Conservation (phyloP, 2,113 vertebrate species). For the Urocitellus parryii region DNA sequence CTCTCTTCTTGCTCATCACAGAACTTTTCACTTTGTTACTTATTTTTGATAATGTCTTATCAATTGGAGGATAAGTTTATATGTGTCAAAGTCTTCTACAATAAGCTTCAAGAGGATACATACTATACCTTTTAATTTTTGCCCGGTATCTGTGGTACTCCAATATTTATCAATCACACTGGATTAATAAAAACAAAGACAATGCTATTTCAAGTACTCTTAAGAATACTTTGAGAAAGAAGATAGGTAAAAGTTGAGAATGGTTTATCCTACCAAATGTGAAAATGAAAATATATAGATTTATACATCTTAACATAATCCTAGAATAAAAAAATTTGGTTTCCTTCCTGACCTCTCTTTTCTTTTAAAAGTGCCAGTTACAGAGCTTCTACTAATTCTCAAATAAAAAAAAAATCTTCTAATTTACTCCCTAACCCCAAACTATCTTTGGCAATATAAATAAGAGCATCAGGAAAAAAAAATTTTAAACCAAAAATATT, state of each 20-base stretch:
- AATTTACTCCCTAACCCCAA: not conserved
- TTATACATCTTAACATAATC: not conserved
- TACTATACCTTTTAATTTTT: not conserved
- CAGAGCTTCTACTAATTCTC: not conserved
- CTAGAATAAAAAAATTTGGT: not conserved
- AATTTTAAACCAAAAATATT: conserved; percentile 22
- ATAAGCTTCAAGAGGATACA: not conserved
- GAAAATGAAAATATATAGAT: not conserved
- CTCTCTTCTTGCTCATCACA: not conserved
- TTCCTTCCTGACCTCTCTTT: not conserved
- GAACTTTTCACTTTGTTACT: not conserved
- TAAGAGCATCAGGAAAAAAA: not conserved
- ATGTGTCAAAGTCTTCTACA: not conserved
- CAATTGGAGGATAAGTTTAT: not conserved
- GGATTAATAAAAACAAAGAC: conserved; percentile 37
- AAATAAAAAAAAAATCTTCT: not conserved
- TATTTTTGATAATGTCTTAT: not conserved
- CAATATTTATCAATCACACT: not conserved
- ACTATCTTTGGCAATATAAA: not conserved
- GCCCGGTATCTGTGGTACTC: not conserved
- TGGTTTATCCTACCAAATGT: not conserved
- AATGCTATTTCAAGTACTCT: conserved; percentile 32
- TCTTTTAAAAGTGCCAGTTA: not conserved
- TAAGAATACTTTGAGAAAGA: not conserved
- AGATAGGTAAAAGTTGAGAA: not conserved